Conservation (phyloP, 2,797 vertebrate species). For the Nannoperca australis region DNA sequence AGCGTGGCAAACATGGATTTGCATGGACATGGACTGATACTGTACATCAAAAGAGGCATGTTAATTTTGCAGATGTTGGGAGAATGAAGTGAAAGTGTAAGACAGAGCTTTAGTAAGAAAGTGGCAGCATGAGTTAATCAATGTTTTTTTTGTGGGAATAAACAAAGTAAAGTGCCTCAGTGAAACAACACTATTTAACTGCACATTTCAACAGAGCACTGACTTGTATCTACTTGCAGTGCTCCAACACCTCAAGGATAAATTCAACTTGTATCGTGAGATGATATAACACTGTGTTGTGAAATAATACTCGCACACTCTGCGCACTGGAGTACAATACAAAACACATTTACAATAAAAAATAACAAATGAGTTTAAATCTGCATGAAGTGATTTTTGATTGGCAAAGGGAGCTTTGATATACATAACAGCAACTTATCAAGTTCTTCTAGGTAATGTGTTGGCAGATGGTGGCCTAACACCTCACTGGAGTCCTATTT, state of each 20-base stretch:
- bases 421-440: background rate
- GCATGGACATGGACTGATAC: background rate
- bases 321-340: background rate
- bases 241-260: conserved; percentile 26
- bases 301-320: conserved; percentile 14
- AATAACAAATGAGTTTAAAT: conserved; percentile 36
- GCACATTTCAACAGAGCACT: conserved; percentile 9
- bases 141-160: background rate
- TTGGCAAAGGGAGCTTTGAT: background rate
- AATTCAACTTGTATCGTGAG: conserved; percentile 29
- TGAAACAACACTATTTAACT: background rate
- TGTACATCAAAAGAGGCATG: background rate
- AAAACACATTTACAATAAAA: background rate
- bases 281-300: conserved; percentile 23
- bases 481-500: conserved; percentile 12
- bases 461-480: conserved; percentile 29
- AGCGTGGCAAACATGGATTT: background rate
- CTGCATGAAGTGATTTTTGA: conserved; percentile 8
- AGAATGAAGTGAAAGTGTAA: background rate
- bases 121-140: background rate
- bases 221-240: conserved; percentile 52
- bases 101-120: background rate
- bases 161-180: background rate
- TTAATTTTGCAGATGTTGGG: conserved; percentile 2
- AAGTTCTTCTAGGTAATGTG: conserved; percentile 6